Evolutionary conservation across 2,113 vertebrate genomes (phyloP), one percentile per base, ranked within the genome.

Genomic region (Chaenocephalus aceratus): DNA sequence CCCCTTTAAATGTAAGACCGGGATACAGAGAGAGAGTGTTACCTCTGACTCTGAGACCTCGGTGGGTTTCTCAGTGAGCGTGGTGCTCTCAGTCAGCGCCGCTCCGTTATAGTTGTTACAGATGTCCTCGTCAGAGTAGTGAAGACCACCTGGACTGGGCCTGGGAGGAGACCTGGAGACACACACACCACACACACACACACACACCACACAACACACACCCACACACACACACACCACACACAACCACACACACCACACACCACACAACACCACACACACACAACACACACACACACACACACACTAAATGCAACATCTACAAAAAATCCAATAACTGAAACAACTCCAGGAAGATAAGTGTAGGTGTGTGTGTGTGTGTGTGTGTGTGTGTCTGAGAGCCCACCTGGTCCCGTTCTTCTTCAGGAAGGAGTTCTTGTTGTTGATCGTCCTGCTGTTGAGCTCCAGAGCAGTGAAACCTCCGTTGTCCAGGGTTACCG

Each of bases 71-170:
- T 98, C 97, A 0, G 92, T 96, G 53, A 99, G 96, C 5, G 94
- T 95, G 65, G 95, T 88, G 83, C 95, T 96, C 88, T 99, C 97
- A 0, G 96, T 96, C 72, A 97, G 95, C 78, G 95, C 96, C 0
- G 96, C 92, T 1, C 97, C 97, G 0, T 99, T 98, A 87, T 98
- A 98, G 90, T 97, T 98, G 94, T 94, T 97, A 73, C 97, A 97
- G 87, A 99, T 95, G 80, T 99, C 97, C 80, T 99, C 97, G 0
- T 99, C 98, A 0, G 98, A 99, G 92, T 99, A 99, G 93, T 94
- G 97, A 73, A 99, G 96, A 3, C 96, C 97, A 0, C 97, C 98
- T 0, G 98, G 98, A 90, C 97, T 99, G 8, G 97, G 97, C 30
- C 98, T 96, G 36, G 98, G 98, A 9, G 98, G 98, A 77, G 97